Percentiles rank a stretch among this genome's conserved stretches.
Conservation (phyloP, 2,888 invertebrate species). For the Dorcus hopei region DNA sequence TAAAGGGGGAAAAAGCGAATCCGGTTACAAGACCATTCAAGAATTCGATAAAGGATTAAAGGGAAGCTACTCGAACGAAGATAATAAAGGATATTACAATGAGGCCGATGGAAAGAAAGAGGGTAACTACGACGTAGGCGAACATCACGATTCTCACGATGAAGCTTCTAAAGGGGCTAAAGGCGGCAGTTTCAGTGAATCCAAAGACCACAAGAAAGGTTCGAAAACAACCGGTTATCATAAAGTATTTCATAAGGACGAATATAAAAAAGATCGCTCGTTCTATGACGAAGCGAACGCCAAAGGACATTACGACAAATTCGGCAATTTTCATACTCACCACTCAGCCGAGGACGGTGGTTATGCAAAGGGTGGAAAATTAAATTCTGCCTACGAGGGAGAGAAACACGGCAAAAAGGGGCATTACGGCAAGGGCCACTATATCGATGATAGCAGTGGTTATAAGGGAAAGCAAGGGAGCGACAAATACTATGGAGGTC, state of each 20-base stretch:
- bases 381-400: constrained; percentile 54
- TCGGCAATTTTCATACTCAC: constrained; percentile 56
- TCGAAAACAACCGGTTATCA: constrained; percentile 70
- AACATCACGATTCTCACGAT: constrained; percentile 56
- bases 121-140: constrained; percentile 55
- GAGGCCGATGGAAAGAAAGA: constrained; percentile 56
- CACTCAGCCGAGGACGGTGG: constrained; percentile 57
- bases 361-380: constrained; percentile 56
- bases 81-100: constrained; percentile 54
- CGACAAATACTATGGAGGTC: constrained; percentile 55
- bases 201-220: constrained; percentile 62
- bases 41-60: constrained; percentile 57
- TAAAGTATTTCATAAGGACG: constrained; percentile 72
- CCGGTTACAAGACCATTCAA: constrained; percentile 55
- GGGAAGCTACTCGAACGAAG: constrained; percentile 56
- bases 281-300: constrained; percentile 72
- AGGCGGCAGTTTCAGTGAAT: constrained; percentile 58
- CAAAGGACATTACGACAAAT: constrained; percentile 63
- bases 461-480: constrained; percentile 58
- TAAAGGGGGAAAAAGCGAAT: constrained; percentile 56
- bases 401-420: constrained; percentile 57
- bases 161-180: constrained; percentile 54
- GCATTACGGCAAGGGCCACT: constrained; percentile 55
- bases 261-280: constrained; percentile 73
- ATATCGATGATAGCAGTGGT: constrained; percentile 54